Base-by-base conservation (phyloP, 2,113 vertebrate species). In the Cyprinus carpio region DNA sequence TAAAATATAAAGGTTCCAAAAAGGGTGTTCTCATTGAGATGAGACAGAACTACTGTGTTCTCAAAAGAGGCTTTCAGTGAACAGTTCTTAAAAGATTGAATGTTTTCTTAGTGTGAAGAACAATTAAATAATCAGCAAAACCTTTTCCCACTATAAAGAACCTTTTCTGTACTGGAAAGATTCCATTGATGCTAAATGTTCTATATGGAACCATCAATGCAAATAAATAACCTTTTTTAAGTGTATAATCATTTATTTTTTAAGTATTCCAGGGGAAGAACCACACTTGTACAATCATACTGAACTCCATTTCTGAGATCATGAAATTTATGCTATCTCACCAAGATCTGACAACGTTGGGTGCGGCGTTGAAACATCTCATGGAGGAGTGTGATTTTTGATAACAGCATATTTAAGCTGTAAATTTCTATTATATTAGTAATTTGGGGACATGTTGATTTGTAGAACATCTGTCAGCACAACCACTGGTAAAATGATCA, bases 391-490 rank as follows among this genome's bases (percentile, higher is more conserved):
- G 69, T 43, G 58, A 81, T 56, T 23, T 69, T 51, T 23, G 2
- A 71, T 37, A 51, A 82, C 46, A 64, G 69, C 31, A 82, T 60
- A 71, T 78, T 82, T 82, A 8, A n/a, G 72, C 56, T 51, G 86
- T 83, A 71, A 58, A 87, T 79, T 37, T 83, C 25, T 11, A 78
- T 15, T 65, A 29, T 56, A 76, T 79, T 67, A 56, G 67, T 58
- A 81, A 80, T 72, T 46, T 10, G 8, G 77, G n/a, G 84, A 79
- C 34, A 34, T 49, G 20, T 25, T 62, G 82, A 71, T 18, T 81
- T 54, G 67, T 25, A 64, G 58, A 27, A 49, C 2, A 46, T 46
- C 3, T 37, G 76, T 29, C 51, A 87, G 51, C 46, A 43, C 6
- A 54, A n/a, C 5, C 6, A n/a, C 8, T 49, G 40, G 43, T 81